Percentiles rank a stretch among this genome's conserved stretches.
Evolutionary conservation across 2,797 vertebrate species (phyloP).

Genomic region (Rallus crepitans): DNA sequence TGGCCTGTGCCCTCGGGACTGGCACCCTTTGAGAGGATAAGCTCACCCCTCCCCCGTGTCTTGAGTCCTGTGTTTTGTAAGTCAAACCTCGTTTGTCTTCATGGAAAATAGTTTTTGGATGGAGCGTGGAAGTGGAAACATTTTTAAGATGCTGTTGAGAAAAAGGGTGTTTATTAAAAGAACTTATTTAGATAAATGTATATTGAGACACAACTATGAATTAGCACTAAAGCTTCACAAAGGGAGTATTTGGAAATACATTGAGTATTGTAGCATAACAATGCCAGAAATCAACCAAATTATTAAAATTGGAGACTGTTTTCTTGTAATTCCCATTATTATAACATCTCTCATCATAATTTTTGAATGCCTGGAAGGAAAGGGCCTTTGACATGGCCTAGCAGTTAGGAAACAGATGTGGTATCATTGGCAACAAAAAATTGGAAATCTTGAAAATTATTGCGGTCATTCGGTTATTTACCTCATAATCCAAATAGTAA

Average conservation of each 20-base stretch:
- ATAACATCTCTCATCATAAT: neutral
- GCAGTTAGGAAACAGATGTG: neutral
- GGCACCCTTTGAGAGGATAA: no score
- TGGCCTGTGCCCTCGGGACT: no score
- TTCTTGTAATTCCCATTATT: neutral
- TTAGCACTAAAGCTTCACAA: neutral
- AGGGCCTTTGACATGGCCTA: neutral
- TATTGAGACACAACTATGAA: no score
- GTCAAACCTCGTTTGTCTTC: no score
- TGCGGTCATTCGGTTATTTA: neutral
- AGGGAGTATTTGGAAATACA: neutral
- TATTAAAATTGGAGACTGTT: no score
- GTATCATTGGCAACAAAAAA: neutral
- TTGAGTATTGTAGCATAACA: neutral
- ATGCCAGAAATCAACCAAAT: neutral
- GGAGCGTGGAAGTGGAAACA: neutral
- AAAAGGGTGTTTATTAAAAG: neutral
- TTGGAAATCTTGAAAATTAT: neutral
- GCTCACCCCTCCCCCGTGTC: accelerated
- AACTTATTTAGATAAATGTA: neutral
- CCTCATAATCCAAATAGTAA: neutral
- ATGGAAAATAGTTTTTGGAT: neutral
- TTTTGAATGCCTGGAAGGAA: neutral
- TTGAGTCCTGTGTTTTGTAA: neutral
- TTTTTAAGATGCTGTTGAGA: neutral